These are phyloP conservation scores for Ctenosaura bakeri DNA, from an alignment of 2,797 vertebrate species.

Conservation along the genomic window DNA sequence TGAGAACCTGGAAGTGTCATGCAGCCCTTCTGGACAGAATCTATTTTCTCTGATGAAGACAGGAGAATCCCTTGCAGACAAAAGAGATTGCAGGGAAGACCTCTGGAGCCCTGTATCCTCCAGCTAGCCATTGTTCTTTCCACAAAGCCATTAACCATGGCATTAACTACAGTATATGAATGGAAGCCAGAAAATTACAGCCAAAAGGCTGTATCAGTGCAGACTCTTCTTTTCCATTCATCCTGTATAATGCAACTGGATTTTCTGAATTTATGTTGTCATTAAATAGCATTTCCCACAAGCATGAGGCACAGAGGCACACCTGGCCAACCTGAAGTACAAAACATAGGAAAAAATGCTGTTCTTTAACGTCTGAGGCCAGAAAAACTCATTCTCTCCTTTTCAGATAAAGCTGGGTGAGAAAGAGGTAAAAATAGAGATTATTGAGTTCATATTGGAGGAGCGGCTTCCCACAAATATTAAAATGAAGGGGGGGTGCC, in stretches of 20 bases:
- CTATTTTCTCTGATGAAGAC: constrained; percentile 56
- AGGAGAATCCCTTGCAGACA: constrained; percentile 58
- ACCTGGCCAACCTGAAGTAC: constrained; percentile 43
- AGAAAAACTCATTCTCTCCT: constrained; percentile 51
- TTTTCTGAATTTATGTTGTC: constrained; percentile 68
- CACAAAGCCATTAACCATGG: constrained; percentile 59
- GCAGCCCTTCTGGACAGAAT: constrained; percentile 39
- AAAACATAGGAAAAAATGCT: constrained; percentile 21
- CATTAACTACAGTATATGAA: constrained; percentile 65
- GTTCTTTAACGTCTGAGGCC: constrained; percentile 62
- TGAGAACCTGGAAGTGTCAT: constrained; percentile 44
- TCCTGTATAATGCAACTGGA: constrained; percentile 57
- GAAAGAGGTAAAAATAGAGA: not conserved
- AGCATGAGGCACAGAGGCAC: constrained; percentile 61
- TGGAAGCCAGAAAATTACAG: constrained; percentile 56
- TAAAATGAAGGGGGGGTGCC: constrained; percentile 1
- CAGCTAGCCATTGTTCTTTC: constrained; percentile 50
- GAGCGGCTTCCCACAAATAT: not conserved
- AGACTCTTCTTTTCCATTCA: constrained; percentile 46
- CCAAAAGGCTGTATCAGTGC: constrained; percentile 53
- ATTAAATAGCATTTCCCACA: constrained; percentile 69
- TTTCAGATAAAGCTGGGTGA: constrained; percentile 60
- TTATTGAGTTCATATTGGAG: not conserved
- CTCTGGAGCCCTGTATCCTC: constrained; percentile 66
- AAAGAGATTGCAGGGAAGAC: constrained; percentile 56